Conservation (phyloP, 2,888 invertebrate species). For the Xiphydria camelus region DNA sequence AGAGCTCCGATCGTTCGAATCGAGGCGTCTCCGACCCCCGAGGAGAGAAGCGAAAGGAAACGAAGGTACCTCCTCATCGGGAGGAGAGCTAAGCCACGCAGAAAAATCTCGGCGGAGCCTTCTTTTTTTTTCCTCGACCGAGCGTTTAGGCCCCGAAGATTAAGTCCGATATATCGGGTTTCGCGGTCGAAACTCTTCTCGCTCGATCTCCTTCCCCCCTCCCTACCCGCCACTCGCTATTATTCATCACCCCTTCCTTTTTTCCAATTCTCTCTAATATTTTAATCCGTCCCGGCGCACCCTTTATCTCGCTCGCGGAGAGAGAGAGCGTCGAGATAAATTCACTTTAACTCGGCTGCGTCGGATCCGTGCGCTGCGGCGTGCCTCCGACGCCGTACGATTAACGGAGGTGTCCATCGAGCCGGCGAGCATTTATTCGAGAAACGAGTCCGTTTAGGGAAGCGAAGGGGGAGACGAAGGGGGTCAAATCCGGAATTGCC, state of each 20-base stretch:
- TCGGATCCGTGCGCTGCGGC: slow-evolving; percentile 4
- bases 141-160: slow-evolving; percentile 28
- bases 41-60: too few species aligned
- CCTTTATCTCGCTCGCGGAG: slow-evolving; percentile 36
- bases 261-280: slow-evolving; percentile 40
- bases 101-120: slow-evolving; percentile 32
- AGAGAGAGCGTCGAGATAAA: slow-evolving; percentile 9
- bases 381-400: too few species aligned
- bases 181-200: slow-evolving; percentile 29
- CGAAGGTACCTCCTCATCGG: too few species aligned
- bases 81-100: slow-evolving; percentile 39
- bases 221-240: neutral
- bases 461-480: too few species aligned
- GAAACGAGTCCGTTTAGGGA: neutral
- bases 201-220: slow-evolving; percentile 31
- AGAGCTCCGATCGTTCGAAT: slow-evolving; percentile 32
- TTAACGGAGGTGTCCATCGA: neutral
- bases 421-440: too few species aligned
- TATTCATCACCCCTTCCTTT: neutral
- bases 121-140: slow-evolving; percentile 9
- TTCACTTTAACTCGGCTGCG: slow-evolving; percentile 4
- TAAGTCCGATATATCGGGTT: slow-evolving; percentile 52
- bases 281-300: slow-evolving; percentile 50
- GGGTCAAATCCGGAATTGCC: slow-evolving; percentile 2
- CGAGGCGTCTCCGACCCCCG: slow-evolving; percentile 26